Evolutionary conservation across 2,888 invertebrate genomes (phyloP).

Genomic region (Anorthoa munda): DNA sequence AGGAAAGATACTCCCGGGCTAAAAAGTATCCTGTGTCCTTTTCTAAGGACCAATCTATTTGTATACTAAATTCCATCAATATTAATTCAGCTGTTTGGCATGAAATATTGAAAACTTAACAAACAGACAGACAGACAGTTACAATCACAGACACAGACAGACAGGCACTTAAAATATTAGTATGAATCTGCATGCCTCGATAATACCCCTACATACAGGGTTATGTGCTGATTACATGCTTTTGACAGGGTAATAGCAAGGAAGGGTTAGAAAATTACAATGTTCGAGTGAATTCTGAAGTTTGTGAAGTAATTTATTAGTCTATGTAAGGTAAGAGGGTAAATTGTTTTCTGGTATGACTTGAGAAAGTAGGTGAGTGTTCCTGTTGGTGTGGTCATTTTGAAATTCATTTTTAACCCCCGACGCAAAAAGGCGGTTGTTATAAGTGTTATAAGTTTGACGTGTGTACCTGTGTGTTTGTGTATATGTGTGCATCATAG

Average conservation of each 20-base stretch:
- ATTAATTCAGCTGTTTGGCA: neutral
- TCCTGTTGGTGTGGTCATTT: neutral
- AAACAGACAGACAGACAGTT: neutral
- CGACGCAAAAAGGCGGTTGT: neutral
- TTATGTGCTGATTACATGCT: constrained; percentile 49
- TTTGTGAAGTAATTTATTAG: constrained; percentile 41
- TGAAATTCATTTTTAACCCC: neutral
- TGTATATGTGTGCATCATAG: too few species aligned
- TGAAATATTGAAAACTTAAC: neutral
- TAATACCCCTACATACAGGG: constrained; percentile 34
- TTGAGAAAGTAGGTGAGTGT: constrained; percentile 24
- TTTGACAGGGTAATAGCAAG: constrained; percentile 60
- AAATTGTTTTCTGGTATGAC: constrained; percentile 45
- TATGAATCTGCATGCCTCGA: constrained; percentile 40
- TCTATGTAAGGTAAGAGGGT: neutral
- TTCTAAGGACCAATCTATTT: neutral
- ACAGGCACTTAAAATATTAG: neutral
- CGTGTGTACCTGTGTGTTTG: neutral
- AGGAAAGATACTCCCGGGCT: too few species aligned
- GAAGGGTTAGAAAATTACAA: constrained; percentile 48
- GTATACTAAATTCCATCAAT: neutral
- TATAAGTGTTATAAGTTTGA: too few species aligned
- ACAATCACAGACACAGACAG: neutral
- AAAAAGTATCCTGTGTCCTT: too few species aligned
- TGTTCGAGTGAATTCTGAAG: constrained; percentile 55